Percentiles rank a stretch among this genome's conserved stretches.
Evolutionary conservation across 2,113 vertebrate species (phyloP).

Genomic region (Prietella phreatophila): DNA sequence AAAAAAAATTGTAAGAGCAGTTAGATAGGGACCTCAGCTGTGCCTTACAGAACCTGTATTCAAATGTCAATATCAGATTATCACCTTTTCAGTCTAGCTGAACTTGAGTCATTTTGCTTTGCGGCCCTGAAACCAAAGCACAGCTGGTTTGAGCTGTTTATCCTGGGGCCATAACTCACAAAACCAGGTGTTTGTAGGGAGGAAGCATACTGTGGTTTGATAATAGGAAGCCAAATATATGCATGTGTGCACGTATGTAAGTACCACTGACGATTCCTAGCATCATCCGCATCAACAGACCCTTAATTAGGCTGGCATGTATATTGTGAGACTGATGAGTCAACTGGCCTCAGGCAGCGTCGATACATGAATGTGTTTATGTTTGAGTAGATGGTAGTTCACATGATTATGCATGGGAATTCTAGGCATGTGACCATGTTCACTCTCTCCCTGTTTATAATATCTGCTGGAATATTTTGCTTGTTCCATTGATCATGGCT

Average conservation of each 20-base stretch:
- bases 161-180: neutral
- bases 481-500: neutral
- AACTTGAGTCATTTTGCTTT: neutral
- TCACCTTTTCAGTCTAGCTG: neutral
- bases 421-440: neutral
- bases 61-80: neutral
- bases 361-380: neutral
- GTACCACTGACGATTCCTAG: neutral
- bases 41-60: neutral
- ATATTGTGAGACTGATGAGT: neutral
- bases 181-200: slow-evolving; percentile 18
- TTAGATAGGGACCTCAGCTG: neutral
- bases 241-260: neutral
- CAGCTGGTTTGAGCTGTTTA: slow-evolving; percentile 14
- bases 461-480: neutral
- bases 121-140: neutral
- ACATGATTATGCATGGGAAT: neutral
- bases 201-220: slow-evolving; percentile 8
- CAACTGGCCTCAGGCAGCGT: neutral
- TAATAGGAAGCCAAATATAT: slow-evolving; percentile 3
- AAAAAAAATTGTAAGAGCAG: neutral
- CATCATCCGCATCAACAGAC: slow-evolving; percentile 1
- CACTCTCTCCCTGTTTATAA: neutral
- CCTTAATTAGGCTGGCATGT: slow-evolving; percentile 14
- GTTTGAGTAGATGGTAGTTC: neutral